Evolutionary conservation across 2,797 vertebrate genomes (phyloP), one percentile per base, ranked within the genome.

Genomic region (Nyctibius grandis): DNA sequence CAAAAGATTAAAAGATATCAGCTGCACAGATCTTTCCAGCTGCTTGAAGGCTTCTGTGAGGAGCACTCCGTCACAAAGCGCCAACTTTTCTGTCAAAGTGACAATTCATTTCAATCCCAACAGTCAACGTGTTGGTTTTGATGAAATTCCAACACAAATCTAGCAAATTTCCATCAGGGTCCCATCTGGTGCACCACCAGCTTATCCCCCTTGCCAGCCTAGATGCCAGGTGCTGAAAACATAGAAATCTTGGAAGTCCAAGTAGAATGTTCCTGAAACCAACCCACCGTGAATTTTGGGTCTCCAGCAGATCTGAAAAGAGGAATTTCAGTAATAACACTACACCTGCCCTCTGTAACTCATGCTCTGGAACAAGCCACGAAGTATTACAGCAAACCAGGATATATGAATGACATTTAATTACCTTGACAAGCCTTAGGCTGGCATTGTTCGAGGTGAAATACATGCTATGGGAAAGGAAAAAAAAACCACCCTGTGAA

Each of bases 391-490:
- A 45, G 48, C 11, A 81, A 85, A 50, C 5, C 82, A 72, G 59
- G n/a, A 31, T 8, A 2, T 4, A 2, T 0, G 14, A 53, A 23
- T 4, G 59, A 16, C 38, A 18, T 13, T 23, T 17, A 22, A 73
- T 42, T 26, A 36, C 64, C 48, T 15, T 29, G 59, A 60, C 3
- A 9, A 93, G 73, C 63, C 48, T 12, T 5, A 64, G 69, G 73
- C 3, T 25, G 59, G 63, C 57, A 31, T 4, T 17, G 33, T 6
- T 59, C 0, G 1, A 81, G 69, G 44, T 34, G n/a, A 78, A 86
- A 77, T 6, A 42, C 12, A 3, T 0, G 3, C 36, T 22, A 9
- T 0, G 2, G 4, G 14, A 69, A 60, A 45, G 19, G 5, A 23
- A 44, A 36, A 48, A 3, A 1, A 15, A 42, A 42, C 40, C 26